Evolutionary conservation across 2,797 vertebrate species (phyloP), one percentile per base, ranked within the genome.

Genomic region (Neomorphus geoffroyi): DNA sequence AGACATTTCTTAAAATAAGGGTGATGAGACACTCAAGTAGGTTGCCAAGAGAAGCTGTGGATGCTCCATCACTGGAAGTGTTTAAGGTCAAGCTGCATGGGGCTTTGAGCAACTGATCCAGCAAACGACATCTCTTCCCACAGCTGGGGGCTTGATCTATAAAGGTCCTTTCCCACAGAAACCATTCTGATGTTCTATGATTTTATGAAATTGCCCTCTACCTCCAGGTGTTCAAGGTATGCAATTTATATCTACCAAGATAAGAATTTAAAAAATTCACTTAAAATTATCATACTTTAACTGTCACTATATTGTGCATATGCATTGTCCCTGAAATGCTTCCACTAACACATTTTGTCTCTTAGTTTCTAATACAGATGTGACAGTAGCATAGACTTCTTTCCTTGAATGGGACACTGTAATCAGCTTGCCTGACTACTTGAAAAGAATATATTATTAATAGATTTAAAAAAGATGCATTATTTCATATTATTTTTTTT

Each of bases 401-500:
- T 75, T 27, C 35, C 54, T 33, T 30, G 28, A 88, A 33, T 27
- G 56, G 9, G 33, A 71, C 32, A 30, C 28, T 46, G 57, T 19
- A 88, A 35, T 61, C 37, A 65, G 37, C 41, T 70, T 61, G 12
- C 46, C 65, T 56, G 32, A 69, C 48, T 91, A 8, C 35, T 41
- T 32, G 12, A 60, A 78, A 77, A 6, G 92, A 83, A 83, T 16
- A 18, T 1, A 26, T 24, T 50, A 33, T 32, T 56, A 67, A 21
- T 0, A 84, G 23, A 60, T 79, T 86, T 66, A 61, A 62, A 39
- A 91, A 85, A 87, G 91, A 96, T 97, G 95, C 96, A 97, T 97
- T 97, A 96, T 97, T 97, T 96, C 96, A 94, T 80, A 43, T 61
- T n/a, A n/a, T 77, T 50, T 13, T 18, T 64, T 67, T 93, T 86